Conservation (phyloP, 2,888 invertebrate species). For the Cordilura impudica region DNA sequence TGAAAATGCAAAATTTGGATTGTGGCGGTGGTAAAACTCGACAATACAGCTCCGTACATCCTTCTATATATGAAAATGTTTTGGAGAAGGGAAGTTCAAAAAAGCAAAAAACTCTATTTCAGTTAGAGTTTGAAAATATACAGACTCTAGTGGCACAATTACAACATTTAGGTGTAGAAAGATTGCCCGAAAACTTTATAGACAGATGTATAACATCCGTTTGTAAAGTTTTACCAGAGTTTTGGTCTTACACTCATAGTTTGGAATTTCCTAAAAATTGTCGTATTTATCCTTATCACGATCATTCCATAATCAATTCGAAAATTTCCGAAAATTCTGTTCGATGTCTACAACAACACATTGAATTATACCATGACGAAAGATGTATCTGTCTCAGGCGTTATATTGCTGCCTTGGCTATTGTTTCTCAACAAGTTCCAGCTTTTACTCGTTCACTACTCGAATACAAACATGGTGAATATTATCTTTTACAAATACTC, state of each 20-base stretch:
- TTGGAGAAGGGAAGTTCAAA: slow-evolving; percentile 61
- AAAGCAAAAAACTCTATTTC: slow-evolving; percentile 69
- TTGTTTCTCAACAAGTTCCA: slow-evolving; percentile 67
- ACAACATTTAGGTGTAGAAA: slow-evolving; percentile 56
- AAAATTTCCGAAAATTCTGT: slow-evolving; percentile 19
- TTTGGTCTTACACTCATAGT: slow-evolving; percentile 72
- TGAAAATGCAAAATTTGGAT: slow-evolving; percentile 66
- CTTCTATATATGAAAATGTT: slow-evolving; percentile 65
- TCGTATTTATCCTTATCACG: slow-evolving; percentile 69
- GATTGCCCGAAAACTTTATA: slow-evolving; percentile 36
- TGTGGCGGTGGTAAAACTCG: slow-evolving; percentile 35
- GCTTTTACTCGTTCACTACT: slow-evolving; percentile 65
- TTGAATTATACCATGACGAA: slow-evolving; percentile 67
- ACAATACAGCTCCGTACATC: slow-evolving; percentile 43
- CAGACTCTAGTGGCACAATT: slow-evolving; percentile 70
- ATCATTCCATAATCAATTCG: slow-evolving; percentile 66
- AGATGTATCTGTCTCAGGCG: slow-evolving; percentile 71
- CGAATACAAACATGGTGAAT: slow-evolving; percentile 67
- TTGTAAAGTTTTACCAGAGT: slow-evolving; percentile 71
- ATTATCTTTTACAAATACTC: slow-evolving; percentile 70
- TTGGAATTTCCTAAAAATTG: slow-evolving; percentile 71
- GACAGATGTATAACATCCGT: slow-evolving; percentile 65
- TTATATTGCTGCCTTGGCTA: slow-evolving; percentile 70
- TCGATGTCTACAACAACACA: slow-evolving; percentile 65
- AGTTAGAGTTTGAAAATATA: slow-evolving; percentile 71